Percentiles rank a stretch among this genome's conserved stretches.
Evolutionary conservation across 1,140 invertebrate species (phyloP).

Genomic region (Drosophila baimaii): DNA sequence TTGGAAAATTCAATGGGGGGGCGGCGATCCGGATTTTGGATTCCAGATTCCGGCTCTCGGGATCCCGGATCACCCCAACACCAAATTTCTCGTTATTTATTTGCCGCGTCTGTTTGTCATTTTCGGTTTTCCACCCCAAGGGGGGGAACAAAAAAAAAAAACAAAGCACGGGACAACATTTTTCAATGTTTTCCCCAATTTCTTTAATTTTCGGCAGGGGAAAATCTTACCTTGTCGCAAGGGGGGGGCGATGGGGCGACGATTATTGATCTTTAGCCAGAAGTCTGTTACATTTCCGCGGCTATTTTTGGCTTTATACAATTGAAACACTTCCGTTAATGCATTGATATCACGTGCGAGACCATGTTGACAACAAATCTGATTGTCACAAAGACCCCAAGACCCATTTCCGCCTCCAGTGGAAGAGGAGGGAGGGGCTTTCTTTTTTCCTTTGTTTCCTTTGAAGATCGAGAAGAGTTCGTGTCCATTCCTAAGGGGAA

Average conservation of each 20-base stretch:
- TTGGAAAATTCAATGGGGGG: background rate
- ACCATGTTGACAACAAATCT: slow-evolving; percentile 73
- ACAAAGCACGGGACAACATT: slow-evolving; percentile 54
- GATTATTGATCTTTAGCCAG: slow-evolving; percentile 78
- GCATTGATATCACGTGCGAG: slow-evolving; percentile 74
- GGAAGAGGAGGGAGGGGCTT: background rate
- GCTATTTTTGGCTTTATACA: slow-evolving; percentile 57
- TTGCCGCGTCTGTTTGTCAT: slow-evolving; percentile 80
- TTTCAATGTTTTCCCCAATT: slow-evolving; percentile 48
- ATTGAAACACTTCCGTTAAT: slow-evolving; percentile 75
- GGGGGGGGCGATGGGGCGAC: slow-evolving; percentile 28
- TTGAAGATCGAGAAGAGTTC: slow-evolving; percentile 23
- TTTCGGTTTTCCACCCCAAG: slow-evolving; percentile 28
- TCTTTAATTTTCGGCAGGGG: background rate
- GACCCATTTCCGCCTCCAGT: slow-evolving; percentile 5
- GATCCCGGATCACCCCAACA: slow-evolving; percentile 5
- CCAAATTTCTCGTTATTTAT: slow-evolving; percentile 70
- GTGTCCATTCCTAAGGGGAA: too few relatives aligned
- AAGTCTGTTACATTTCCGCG: slow-evolving; percentile 68
- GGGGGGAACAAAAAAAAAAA: background rate
- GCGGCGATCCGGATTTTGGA: background rate
- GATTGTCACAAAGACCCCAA: slow-evolving; percentile 6
- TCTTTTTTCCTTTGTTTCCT: background rate
- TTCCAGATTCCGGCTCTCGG: slow-evolving; percentile 6
- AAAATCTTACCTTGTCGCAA: slow-evolving; percentile 9